Conservation (phyloP, 1,140 invertebrate species). For the Hylaeus volcanicus region DNA sequence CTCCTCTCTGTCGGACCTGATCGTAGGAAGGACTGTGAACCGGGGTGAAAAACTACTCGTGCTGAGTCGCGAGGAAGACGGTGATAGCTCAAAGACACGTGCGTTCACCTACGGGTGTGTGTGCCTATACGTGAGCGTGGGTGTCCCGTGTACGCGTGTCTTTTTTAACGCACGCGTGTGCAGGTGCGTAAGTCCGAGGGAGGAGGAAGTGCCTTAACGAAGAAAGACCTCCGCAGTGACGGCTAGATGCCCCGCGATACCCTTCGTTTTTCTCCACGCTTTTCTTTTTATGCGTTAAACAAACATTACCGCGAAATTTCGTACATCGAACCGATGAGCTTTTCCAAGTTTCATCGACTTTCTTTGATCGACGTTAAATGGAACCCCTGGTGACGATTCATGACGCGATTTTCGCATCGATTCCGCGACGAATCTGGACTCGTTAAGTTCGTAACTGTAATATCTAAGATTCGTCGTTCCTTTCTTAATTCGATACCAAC, state of each 20-base stretch:
- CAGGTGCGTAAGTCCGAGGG: slow-evolving; percentile 60
- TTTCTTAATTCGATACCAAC: too few species aligned
- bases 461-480: background rate
- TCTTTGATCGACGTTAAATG: background rate
- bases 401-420: background rate
- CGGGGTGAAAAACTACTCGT: slow-evolving; percentile 74
- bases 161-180: slow-evolving; percentile 60
- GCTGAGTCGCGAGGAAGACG: slow-evolving; percentile 59
- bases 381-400: background rate
- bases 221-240: slow-evolving; percentile 36
- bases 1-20: slow-evolving; percentile 31
- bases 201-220: slow-evolving; percentile 60
- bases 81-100: slow-evolving; percentile 36
- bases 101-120: background rate
- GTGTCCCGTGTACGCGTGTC: slow-evolving; percentile 28
- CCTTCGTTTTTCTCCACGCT: slow-evolving; percentile 4
- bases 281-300: background rate
- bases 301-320: background rate
- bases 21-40: slow-evolving; percentile 72
- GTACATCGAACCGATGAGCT: background rate
- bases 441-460: too few species aligned
- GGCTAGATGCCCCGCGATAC: background rate
- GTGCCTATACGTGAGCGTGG: slow-evolving; percentile 23
- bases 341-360: too few species aligned
- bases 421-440: too few species aligned